Evolutionary conservation across 2,797 vertebrate species (phyloP).

Genomic region (Momotus momota): DNA sequence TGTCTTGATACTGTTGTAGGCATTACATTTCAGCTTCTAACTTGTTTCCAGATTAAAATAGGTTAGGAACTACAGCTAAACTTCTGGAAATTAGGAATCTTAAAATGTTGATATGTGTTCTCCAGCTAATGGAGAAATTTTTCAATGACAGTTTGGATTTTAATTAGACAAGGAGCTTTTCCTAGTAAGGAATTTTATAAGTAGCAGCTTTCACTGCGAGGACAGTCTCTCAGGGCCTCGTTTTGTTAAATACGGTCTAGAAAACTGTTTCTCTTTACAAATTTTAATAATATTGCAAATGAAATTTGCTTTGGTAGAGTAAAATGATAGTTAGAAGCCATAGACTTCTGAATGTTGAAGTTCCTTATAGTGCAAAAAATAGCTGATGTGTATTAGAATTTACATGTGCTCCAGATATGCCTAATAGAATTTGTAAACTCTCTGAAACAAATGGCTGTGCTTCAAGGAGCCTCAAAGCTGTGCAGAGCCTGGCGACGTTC

Average conservation of each 20-base stretch:
- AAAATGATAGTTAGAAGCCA: background rate
- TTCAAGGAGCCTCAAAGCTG: conserved; percentile 37
- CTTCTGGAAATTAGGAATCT: background rate
- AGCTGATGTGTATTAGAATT: background rate
- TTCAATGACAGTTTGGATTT: background rate
- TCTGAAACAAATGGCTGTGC: conserved; percentile 2
- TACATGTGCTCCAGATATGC: background rate
- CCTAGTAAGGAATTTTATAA: background rate
- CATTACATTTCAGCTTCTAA: background rate
- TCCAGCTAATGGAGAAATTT: background rate
- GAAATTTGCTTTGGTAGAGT: background rate
- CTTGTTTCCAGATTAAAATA: background rate
- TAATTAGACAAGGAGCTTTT: conserved; percentile 13
- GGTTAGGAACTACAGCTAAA: background rate
- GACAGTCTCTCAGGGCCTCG: background rate
- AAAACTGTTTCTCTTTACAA: background rate
- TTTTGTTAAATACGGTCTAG: background rate
- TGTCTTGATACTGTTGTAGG: background rate
- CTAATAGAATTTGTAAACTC: conserved; percentile 15
- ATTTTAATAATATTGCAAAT: background rate
- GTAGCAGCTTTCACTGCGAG: background rate
- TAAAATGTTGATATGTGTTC: conserved; percentile 2
- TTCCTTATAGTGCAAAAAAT: background rate
- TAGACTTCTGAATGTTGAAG: background rate
- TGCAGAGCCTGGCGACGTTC: rapidly evolving